Evolutionary conservation across 2,113 vertebrate species (phyloP).

Genomic region (Myotis davidii): DNA sequence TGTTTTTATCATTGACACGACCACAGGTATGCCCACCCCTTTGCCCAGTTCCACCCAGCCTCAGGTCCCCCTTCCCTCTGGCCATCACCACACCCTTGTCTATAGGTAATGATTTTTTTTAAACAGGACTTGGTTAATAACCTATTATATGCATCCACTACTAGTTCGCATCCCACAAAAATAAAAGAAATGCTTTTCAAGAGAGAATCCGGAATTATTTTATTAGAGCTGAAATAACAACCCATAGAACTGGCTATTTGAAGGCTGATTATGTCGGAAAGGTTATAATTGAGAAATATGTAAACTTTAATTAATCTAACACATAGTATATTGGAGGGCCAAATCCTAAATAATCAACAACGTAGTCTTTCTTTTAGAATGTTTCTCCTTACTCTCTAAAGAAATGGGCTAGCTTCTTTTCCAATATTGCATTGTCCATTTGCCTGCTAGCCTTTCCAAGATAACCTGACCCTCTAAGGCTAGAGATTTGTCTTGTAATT

Average conservation of each 20-base stretch:
- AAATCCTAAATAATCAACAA: not conserved
- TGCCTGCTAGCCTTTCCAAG: not conserved
- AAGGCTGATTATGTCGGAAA: not conserved
- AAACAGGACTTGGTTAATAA: not conserved
- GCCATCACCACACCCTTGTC: not conserved
- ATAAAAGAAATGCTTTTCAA: not conserved
- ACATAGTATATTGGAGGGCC: not conserved
- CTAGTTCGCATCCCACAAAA: not conserved
- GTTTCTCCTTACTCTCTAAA: not conserved
- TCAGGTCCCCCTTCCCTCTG: not conserved
- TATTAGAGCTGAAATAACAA: not conserved
- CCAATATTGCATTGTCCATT: not conserved
- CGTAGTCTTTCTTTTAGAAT: not conserved
- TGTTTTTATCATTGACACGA: not conserved
- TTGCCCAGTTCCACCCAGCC: not conserved
- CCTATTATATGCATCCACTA: not conserved
- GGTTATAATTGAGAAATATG: not conserved
- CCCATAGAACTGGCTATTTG: not conserved
- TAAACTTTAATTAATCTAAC: not conserved
- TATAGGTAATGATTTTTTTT: not conserved
- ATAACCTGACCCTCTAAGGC: accelerated
- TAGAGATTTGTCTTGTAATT: not conserved
- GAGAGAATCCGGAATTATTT: not conserved
- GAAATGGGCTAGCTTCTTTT: not conserved
- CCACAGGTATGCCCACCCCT: not conserved